Base-by-base conservation (phyloP, 1,140 invertebrate species). In the Hylaeus anthracinus region DNA sequence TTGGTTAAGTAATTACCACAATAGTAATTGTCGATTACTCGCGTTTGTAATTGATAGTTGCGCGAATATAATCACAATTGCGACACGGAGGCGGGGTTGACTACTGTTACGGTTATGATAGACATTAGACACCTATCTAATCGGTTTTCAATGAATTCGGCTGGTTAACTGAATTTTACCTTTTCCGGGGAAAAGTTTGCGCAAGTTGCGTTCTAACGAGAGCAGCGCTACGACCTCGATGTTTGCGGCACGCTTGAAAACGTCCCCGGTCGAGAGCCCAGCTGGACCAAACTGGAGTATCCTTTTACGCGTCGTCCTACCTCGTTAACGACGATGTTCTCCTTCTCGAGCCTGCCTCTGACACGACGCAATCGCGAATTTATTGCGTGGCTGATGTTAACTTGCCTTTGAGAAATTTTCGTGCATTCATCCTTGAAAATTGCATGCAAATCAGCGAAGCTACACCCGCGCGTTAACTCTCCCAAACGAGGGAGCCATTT, bases 221-320 rank as follows among this genome's bases (percentile, higher is more conserved):
- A 58, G 55, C 51, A 10, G 8, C 6, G 51, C 51, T 10, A 14
- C 15, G 37, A 15, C 48, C 51, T 41, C 51, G 9, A 55, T 70
- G 12, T 39, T 8, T 37, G 51, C 9, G 2, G 5, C 6, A 5
- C 55, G 55, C 55, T 58, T 15, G 55, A 9, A 69, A 56, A 55
- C 51, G 12, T 56, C n/a, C 15, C 41, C 41, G 56, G n/a, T 48
- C 3, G 3, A 10, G 12, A 43, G 26, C 48, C 41, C 14, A 26
- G 45, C 39, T n/a, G 37, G 5, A 43, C 65, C 4, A 26, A 77
- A 70, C 53, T 61, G 15, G 65, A 77, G 37, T 51, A 60, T 70
- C 75, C 75, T 77, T 70, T 70, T 70, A 70, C 75, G 75, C 45
- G 14, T 70, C 45, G 65, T 70, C 37, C 66, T 77, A 51, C 3